Percentiles rank a stretch among this genome's conserved stretches.
Conservation (phyloP, 2,113 vertebrate genomes). For the Butorides virescens region DNA sequence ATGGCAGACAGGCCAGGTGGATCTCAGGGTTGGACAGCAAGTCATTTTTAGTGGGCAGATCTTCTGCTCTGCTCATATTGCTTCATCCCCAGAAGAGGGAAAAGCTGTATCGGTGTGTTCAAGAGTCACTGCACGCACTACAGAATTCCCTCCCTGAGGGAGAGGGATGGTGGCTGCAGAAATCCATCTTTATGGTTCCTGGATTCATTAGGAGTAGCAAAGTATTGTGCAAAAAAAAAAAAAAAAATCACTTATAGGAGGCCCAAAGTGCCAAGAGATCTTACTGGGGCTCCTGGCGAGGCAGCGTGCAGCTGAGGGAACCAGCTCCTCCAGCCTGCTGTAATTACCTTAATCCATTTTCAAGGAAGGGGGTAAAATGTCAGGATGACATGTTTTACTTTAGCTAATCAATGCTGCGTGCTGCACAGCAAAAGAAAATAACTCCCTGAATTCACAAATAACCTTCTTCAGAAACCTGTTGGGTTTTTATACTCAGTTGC, state of each 20-base stretch:
- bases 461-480: background rate
- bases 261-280: background rate
- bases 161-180: background rate
- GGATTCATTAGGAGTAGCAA: background rate
- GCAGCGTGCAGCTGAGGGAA: background rate
- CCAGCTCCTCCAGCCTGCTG: background rate
- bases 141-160: background rate
- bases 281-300: background rate
- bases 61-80: background rate
- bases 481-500: background rate
- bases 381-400: background rate
- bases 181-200: background rate
- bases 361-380: background rate
- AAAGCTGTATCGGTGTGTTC: background rate
- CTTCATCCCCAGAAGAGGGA: background rate
- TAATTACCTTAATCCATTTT: background rate
- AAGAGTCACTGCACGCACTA: background rate
- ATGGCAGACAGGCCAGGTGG: background rate
- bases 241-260: background rate
- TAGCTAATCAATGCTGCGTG: background rate
- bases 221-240: background rate
- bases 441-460: background rate
- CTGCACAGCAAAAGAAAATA: background rate
- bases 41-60: background rate
- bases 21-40: background rate